Conservation (phyloP, 1,140 invertebrate species). For the Pachyrhynchus sulphureomaculatus region DNA sequence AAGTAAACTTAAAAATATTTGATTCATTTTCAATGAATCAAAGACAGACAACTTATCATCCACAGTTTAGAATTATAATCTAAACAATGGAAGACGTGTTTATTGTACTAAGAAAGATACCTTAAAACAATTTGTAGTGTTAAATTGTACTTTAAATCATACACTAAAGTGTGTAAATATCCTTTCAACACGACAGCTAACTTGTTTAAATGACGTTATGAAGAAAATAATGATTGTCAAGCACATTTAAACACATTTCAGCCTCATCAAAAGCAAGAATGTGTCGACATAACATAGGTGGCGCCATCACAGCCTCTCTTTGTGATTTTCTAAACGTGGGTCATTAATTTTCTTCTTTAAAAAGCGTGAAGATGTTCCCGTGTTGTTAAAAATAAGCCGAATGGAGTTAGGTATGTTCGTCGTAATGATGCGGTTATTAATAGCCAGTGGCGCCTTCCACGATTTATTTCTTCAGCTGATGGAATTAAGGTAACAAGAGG, state of each 20-base stretch:
- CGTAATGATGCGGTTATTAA: constrained; percentile 15
- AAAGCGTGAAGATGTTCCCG: constrained; percentile 12
- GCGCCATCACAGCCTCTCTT: background rate
- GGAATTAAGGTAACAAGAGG: background rate
- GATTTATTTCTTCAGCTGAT: constrained; percentile 4
- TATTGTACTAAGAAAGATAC: too few relatives aligned
- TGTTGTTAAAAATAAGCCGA: constrained; percentile 16
- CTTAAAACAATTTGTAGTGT: too few relatives aligned
- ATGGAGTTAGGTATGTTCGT: background rate
- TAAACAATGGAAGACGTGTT: too few relatives aligned
- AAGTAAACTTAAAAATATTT: too few relatives aligned
- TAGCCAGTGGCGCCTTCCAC: constrained; percentile 13
- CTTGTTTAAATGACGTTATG: constrained; percentile 17
- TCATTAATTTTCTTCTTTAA: constrained; percentile 9
- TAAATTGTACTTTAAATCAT: background rate
- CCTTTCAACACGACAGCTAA: constrained; percentile 2
- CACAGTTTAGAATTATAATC: too few relatives aligned
- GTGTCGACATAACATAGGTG: background rate
- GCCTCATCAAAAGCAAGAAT: background rate
- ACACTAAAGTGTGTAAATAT: constrained; percentile 2
- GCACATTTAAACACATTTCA: constrained; percentile 5
- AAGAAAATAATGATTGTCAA: constrained; percentile 22
- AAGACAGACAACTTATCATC: too few relatives aligned
- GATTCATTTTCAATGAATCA: too few relatives aligned
- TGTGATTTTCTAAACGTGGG: background rate